Conservation (phyloP, 2,888 invertebrate genomes). For the Hoplodrina ambigua region DNA sequence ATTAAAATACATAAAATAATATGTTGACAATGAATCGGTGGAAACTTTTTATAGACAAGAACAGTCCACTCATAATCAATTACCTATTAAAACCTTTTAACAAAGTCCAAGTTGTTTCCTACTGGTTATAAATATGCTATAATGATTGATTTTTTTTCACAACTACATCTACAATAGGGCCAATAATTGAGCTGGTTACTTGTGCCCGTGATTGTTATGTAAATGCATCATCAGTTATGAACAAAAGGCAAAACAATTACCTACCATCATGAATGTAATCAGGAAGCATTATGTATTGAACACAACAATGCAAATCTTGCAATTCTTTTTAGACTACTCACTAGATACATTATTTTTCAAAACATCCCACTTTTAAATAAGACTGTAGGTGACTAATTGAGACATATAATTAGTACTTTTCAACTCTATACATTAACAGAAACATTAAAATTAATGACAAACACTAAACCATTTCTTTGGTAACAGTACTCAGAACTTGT, state of each 20-base stretch:
- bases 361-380: background rate
- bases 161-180: slow-evolving; percentile 28
- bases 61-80: background rate
- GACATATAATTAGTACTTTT: slow-evolving; percentile 2
- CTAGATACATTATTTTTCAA: background rate
- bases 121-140: background rate
- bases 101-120: slow-evolving; percentile 9
- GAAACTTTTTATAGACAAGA: background rate
- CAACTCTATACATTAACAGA: background rate
- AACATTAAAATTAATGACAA: slow-evolving; percentile 2
- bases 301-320: slow-evolving; percentile 27
- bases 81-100: slow-evolving; percentile 17
- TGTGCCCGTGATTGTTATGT: slow-evolving; percentile 55
- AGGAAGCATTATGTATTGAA: slow-evolving; percentile 33
- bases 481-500: background rate
- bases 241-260: slow-evolving; percentile 61
- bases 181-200: slow-evolving; percentile 47
- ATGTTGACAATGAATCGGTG: background rate
- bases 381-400: background rate
- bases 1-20: background rate
- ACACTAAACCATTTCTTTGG: background rate
- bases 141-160: slow-evolving; percentile 16
- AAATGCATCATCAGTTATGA: slow-evolving; percentile 50
- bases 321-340: slow-evolving; percentile 12
- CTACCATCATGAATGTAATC: slow-evolving; percentile 49